Base-by-base conservation (phyloP, 2,888 invertebrate species). In the Gonocerus acuteangulatus region DNA sequence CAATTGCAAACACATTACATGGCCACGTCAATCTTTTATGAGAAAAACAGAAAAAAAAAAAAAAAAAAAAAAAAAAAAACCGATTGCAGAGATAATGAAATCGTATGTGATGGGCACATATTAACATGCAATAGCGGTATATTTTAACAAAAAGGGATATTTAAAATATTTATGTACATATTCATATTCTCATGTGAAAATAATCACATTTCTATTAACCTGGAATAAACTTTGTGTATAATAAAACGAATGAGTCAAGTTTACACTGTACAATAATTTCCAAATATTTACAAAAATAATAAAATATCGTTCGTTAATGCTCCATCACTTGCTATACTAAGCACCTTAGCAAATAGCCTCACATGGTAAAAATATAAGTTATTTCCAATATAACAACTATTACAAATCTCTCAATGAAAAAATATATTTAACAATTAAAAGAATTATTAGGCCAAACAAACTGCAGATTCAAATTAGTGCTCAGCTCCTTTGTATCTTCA, bases 51-150 rank as follows among this genome's bases (percentile, higher is more conserved):
- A 32, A 11, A 32, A 6, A 32, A 32, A 32, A 32, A 9, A 32
- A 34, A 51, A 51, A 51, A 34, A 48, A 58, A 18, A 59, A 11
- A n/a, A 16, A 15, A 39, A 39, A 49, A 60, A 52, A 32, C 61
- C 61, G 21, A 61, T 61, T 61, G 61, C 61, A 61, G 61, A 61
- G 61, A 61, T 54, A 61, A 61, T 45, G 32, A 39, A 39, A 39
- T 15, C 36, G 36, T 22, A 54, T 52, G 39, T 54, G 39, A 39
- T n/a, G 42, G 36, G 39, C 42, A 32, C 9, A 51, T 21, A 4
- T 13, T 11, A n/a, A 47, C n/a, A n/a, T n/a, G n/a, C n/a, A n/a
- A n/a, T n/a, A 61, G 9, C 4, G 27, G 4, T 27, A 27, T 9
- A 27, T 27, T 27, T 27, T 52, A 52, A 19, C 44, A 44, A 44